phyloP scores from a whole-genome alignment of 2,113 vertebrate species.

The Rhea pennata region DNA sequence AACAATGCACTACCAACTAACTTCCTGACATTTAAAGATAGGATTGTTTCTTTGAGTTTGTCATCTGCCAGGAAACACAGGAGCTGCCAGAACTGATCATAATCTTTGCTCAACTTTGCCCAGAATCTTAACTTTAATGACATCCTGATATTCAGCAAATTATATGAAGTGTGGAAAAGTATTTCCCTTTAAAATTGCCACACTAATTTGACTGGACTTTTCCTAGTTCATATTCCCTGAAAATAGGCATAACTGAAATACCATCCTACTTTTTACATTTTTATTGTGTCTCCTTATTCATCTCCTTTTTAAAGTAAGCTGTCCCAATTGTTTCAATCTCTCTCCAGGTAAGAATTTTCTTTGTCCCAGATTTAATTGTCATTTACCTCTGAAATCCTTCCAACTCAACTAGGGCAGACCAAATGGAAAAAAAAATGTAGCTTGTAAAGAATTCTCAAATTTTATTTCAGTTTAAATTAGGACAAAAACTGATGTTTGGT shows the following conservation, averaged over 20 bases:
- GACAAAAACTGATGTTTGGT: neutral
- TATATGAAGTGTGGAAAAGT: neutral
- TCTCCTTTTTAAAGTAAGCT: neutral
- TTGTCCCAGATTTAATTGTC: constrained; percentile 11
- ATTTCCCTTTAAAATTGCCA: neutral
- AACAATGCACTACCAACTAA: neutral
- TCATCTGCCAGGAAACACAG: neutral
- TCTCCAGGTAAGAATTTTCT: neutral
- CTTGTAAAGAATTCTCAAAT: neutral
- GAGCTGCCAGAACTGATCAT: neutral
- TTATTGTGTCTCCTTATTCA: neutral
- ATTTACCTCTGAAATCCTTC: neutral
- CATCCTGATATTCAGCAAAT: neutral
- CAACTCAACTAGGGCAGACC: neutral
- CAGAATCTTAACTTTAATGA: neutral
- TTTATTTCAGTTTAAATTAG: neutral
- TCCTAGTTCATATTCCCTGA: neutral
- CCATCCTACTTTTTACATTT: neutral
- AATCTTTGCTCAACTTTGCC: neutral
- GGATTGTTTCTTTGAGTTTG: neutral
- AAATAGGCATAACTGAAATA: neutral
- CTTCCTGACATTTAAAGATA: neutral
- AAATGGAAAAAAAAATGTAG: neutral
- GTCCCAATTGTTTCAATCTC: neutral
- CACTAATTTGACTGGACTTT: neutral